Conservation (phyloP, 2,113 vertebrate species). For the Oriolus oriolus region DNA sequence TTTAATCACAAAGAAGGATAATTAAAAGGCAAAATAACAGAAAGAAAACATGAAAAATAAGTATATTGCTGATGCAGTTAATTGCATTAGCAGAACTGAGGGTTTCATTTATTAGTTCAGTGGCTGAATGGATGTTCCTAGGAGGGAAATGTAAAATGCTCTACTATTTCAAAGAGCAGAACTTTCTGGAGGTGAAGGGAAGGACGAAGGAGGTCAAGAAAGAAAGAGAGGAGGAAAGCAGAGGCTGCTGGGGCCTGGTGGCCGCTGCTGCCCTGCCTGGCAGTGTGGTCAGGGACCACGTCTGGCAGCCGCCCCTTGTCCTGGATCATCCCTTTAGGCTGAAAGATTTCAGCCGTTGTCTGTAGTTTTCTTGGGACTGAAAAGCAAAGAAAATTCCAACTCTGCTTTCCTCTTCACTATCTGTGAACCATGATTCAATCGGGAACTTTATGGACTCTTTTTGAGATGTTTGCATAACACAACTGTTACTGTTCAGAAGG, state of each 20-base stretch:
- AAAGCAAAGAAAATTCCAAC: background rate
- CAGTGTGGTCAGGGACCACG: rapidly evolving
- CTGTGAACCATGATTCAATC: background rate
- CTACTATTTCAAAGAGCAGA: background rate
- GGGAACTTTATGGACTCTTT: background rate
- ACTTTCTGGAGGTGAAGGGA: background rate
- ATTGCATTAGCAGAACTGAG: background rate
- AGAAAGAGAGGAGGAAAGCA: background rate
- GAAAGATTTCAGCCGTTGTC: background rate
- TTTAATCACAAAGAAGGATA: slow-evolving; percentile 13
- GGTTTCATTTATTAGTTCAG: background rate
- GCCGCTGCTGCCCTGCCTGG: background rate
- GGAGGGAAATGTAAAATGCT: background rate
- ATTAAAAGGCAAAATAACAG: slow-evolving; percentile 9
- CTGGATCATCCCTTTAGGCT: background rate
- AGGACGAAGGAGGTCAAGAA: background rate
- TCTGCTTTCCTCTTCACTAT: background rate
- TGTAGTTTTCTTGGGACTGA: background rate
- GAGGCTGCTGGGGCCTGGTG: background rate
- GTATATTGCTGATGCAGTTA: background rate
- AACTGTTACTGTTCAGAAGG: background rate
- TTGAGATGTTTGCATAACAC: background rate
- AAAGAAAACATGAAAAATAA: slow-evolving; percentile 15
- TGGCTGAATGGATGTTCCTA: background rate
- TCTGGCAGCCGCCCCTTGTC: background rate